Evolutionary conservation across 2,113 vertebrate genomes (phyloP).

Genomic region (Petromus typicus): DNA sequence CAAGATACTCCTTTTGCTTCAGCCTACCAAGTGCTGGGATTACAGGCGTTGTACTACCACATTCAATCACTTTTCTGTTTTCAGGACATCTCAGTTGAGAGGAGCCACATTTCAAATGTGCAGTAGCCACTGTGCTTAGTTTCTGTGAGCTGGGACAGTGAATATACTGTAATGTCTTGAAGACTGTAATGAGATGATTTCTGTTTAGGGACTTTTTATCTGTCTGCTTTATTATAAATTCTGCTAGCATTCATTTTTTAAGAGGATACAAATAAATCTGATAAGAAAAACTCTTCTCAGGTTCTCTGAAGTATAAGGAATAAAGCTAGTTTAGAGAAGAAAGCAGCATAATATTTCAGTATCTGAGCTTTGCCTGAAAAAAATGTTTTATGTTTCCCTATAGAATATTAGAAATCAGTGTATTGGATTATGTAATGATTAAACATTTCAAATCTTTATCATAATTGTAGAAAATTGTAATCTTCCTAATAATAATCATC

Average conservation of each 20-base stretch:
- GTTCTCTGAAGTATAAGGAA: background rate
- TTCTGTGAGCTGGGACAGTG: background rate
- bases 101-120: background rate
- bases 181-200: background rate
- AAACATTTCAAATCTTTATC: no score
- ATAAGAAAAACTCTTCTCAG: background rate
- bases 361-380: constrained; percentile 15
- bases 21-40: background rate
- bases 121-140: background rate
- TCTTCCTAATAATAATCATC: no score
- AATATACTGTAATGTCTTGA: background rate
- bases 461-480: no score
- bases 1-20: background rate
- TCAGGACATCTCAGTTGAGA: background rate
- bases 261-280: background rate
- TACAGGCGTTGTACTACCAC: background rate
- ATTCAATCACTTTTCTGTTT: background rate
- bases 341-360: background rate
- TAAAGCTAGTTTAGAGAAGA: background rate
- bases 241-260: background rate
- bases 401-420: no score
- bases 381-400: no score
- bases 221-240: background rate
- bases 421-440: no score
- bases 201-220: background rate